phyloP scores from a whole-genome alignment of 2,888 invertebrate species.

The Atherix ibis region DNA sequence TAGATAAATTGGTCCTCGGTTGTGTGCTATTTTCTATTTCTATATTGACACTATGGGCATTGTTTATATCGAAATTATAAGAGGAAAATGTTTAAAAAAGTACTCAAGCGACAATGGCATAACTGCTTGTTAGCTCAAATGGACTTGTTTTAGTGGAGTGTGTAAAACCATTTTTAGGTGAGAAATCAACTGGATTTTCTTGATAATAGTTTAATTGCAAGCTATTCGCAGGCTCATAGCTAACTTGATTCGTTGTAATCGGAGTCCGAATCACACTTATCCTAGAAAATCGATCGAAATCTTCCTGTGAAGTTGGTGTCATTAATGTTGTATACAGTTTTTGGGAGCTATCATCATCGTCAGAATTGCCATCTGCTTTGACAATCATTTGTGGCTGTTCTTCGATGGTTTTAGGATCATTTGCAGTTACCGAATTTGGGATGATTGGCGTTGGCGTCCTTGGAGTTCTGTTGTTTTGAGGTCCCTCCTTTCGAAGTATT shows the following conservation, averaged over 20 bases:
- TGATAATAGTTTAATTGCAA: conserved; percentile 16
- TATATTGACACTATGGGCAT: no score
- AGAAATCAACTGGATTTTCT: conserved; percentile 31
- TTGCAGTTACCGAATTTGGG: neutral
- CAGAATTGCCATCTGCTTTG: no score
- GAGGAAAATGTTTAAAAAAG: no score
- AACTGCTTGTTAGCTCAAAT: conserved; percentile 28
- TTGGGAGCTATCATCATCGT: conserved; percentile 8
- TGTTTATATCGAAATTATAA: no score
- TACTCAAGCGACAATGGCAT: conserved; percentile 23
- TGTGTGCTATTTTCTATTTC: no score
- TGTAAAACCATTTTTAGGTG: conserved; percentile 29
- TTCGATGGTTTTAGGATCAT: conserved; percentile 1
- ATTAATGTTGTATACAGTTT: conserved; percentile 21
- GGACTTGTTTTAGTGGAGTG: conserved; percentile 31
- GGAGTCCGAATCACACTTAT: conserved; percentile 26
- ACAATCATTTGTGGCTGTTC: no score
- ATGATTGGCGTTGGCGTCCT: conserved; percentile 4
- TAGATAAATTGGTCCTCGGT: no score
- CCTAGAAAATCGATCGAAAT: conserved; percentile 25
- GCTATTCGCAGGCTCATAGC: conserved; percentile 9
- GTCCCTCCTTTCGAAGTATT: conserved; percentile 21
- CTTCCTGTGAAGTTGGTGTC: conserved; percentile 19
- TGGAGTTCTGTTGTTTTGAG: conserved; percentile 4
- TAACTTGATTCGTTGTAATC: conserved; percentile 12